These are phyloP conservation scores for Drosophila tsacasi DNA, from an alignment of 1,140 invertebrate genomes.

Conservation along the genomic window DNA sequence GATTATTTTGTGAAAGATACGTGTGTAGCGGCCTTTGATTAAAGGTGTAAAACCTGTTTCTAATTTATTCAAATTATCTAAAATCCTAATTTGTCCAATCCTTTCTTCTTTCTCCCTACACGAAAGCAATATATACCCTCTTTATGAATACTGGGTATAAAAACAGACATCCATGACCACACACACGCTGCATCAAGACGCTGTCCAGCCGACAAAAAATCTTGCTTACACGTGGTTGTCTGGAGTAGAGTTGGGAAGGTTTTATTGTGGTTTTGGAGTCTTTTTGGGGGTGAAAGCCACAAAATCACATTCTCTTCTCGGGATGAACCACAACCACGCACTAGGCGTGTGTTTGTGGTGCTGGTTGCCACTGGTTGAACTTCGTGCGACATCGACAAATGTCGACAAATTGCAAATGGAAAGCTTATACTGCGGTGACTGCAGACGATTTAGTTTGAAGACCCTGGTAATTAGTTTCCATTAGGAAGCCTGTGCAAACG, in stretches of 20 bases:
- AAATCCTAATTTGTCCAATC: too few species aligned
- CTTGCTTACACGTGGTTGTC: neutral
- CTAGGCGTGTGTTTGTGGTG: neutral
- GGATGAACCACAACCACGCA: constrained; percentile 29
- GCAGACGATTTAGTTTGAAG: constrained; percentile 17
- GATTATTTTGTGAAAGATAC: too few species aligned
- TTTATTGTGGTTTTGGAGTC: neutral
- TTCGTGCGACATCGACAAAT: constrained; percentile 17
- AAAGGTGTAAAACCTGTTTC: neutral
- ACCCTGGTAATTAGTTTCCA: constrained; percentile 28
- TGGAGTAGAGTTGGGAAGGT: neutral
- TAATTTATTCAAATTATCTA: too few species aligned
- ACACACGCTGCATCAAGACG: neutral
- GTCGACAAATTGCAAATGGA: constrained; percentile 21
- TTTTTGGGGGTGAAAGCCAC: constrained; percentile 6
- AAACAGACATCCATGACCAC: neutral
- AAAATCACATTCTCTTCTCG: constrained; percentile 10
- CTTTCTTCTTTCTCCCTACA: too few species aligned
- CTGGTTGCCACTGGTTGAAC: constrained; percentile 4
- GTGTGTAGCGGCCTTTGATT: neutral
- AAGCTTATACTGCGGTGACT: constrained; percentile 14
- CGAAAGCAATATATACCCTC: neutral
- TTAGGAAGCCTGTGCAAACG: constrained; percentile 7
- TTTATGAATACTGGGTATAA: neutral
- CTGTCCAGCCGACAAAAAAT: constrained; percentile 39